A percentile compares a stretch with the other conserved stretches of the same genome.
These are phyloP conservation scores for Danaus plexippus DNA, from an alignment of 1,140 invertebrate species.

Conservation along the genomic window DNA sequence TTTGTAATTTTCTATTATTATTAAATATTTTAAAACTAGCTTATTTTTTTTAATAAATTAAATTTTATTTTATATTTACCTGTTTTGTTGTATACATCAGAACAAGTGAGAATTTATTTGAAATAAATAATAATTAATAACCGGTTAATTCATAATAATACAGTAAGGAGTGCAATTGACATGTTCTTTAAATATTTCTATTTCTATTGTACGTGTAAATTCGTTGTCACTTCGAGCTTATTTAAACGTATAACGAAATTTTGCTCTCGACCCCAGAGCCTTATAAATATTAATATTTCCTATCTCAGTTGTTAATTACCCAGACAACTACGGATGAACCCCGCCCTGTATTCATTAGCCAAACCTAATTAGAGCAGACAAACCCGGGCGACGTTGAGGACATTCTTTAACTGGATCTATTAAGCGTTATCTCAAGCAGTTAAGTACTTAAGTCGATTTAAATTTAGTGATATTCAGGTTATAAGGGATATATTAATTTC, in stretches of 20 bases:
- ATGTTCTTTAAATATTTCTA: conserved; percentile 13
- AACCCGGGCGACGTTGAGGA: conserved; percentile 40
- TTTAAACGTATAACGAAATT: conserved; percentile 57
- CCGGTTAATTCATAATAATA: too few species aligned
- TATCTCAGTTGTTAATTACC: conserved; percentile 67
- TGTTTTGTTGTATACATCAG: too few species aligned
- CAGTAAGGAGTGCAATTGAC: conserved; percentile 15
- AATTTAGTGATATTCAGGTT: too few species aligned
- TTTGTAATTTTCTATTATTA: too few species aligned
- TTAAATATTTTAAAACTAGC: too few species aligned
- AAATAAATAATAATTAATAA: too few species aligned
- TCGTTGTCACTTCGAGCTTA: conserved; percentile 42
- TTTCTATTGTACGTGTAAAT: conserved; percentile 50
- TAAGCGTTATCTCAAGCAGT: conserved; percentile 27
- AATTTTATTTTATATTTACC: too few species aligned
- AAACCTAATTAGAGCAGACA: conserved; percentile 62
- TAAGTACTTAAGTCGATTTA: too few species aligned
- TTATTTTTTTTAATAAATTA: too few species aligned
- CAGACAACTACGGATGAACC: conserved; percentile 53
- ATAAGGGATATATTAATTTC: too few species aligned
- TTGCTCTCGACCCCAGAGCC: conserved; percentile 35
- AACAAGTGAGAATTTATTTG: too few species aligned
- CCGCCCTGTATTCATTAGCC: conserved; percentile 58
- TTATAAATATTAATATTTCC: conserved; percentile 71
- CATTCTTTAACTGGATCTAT: conserved; percentile 45